Base-by-base conservation (phyloP, 2,888 invertebrate species). In the Scaptomyza parva region DNA sequence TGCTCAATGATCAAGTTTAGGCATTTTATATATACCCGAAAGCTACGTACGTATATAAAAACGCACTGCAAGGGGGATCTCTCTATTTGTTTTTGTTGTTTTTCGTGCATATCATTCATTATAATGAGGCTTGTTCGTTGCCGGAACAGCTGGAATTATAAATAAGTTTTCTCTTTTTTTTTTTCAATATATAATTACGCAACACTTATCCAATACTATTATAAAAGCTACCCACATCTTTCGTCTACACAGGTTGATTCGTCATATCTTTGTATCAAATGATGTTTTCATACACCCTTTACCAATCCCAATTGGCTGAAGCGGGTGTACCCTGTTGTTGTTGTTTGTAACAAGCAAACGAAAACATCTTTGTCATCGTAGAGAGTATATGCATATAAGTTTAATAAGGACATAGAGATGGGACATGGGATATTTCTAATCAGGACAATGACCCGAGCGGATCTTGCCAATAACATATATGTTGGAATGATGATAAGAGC, bases 141-240 rank as follows among this genome's bases (percentile, higher is more conserved):
- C 12, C 33, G 51, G 51, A 35, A 55, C 7, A 47, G 20, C 37
- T 26, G 20, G 14, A 22, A 30, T n/a, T 41, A 41, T 44, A 53
- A 24, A 43, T 18, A 26, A 8, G n/a, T 26, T 11, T 26, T 55
- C 4, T 26, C 24, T 14, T 6, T 24, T 33, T 30, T 12, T 30
- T 9, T 33, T 30, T 40, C 18, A 59, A 37, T 28, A 57, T 11
- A 30, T 39, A 40, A 40, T 17, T 47, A 26, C 9, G 11, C 20
- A 28, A 44, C 28, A 45, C 24, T 39, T 39, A 60, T 45, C 14
- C 12, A 20, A 41, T 39, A 18, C 4, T 6, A n/a, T n/a, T n/a
- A n/a, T n/a, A n/a, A 3, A 3, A 60, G 30, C 22, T 37, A 12
- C 17, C 8, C 37, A 30, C 26, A 30, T 39, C 26, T 35, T 26